These are phyloP conservation scores for Pardalotus punctatus DNA, from an alignment of 2,113 vertebrate genomes.

Conservation along the genomic window DNA sequence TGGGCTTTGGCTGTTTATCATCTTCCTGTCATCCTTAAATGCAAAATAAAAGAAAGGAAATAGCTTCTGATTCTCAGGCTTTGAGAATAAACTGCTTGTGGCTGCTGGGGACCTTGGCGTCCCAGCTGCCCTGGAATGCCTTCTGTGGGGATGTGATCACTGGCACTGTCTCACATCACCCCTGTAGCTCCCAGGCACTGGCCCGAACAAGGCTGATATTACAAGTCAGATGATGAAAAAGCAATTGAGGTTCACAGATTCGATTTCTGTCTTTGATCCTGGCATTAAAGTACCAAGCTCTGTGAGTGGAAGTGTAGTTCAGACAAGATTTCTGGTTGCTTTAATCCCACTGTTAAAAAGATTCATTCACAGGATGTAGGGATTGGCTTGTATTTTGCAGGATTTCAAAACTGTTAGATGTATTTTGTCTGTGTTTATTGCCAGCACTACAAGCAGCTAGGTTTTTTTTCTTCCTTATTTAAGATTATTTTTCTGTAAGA, in stretches of 20 bases:
- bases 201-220: conserved; percentile 73
- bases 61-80: conserved; percentile 72
- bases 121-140: conserved; percentile 29
- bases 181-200: conserved; percentile 64
- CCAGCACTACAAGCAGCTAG: not conserved
- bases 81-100: conserved; percentile 71
- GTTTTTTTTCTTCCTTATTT: not conserved
- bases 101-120: conserved; percentile 13
- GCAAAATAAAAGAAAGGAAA: conserved; percentile 50
- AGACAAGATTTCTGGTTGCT: conserved; percentile 8
- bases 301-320: not conserved
- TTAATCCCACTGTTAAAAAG: not conserved
- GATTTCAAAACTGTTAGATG: not conserved
- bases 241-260: conserved; percentile 46
- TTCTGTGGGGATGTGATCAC: conserved; percentile 1
- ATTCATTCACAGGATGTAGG: not conserved
- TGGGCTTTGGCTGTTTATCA: conserved; percentile 63
- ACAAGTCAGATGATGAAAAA: conserved; percentile 73
- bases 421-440: not conserved
- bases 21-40: conserved; percentile 73
- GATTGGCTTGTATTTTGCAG: not conserved
- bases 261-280: conserved; percentile 58
- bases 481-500: not conserved
- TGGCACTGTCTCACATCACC: conserved; percentile 50
- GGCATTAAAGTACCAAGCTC: conserved; percentile 4